These are phyloP conservation scores for Sarcophaga carnaria DNA, from an alignment of 2,888 invertebrate species.

Conservation along the genomic window DNA sequence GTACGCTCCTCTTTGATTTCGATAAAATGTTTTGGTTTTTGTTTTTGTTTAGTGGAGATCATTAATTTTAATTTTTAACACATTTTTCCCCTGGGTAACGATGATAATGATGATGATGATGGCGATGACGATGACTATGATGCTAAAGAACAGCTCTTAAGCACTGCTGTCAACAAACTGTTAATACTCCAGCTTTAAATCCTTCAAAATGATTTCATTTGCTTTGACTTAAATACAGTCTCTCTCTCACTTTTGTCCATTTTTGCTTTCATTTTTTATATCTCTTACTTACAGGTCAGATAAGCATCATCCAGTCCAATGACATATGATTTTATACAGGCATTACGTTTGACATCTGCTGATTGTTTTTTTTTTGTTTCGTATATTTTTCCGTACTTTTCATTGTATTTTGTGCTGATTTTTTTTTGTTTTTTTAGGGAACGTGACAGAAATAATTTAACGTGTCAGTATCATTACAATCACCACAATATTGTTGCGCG, in stretches of 20 bases:
- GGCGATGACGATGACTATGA: too few relatives aligned
- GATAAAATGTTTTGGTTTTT: constrained; percentile 18
- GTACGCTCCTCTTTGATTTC: neutral
- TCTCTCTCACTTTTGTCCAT: constrained; percentile 1
- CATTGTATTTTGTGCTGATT: constrained; percentile 50
- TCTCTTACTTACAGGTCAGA: constrained; percentile 24
- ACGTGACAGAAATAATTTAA: constrained; percentile 64
- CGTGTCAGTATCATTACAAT: neutral
- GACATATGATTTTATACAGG: constrained; percentile 64
- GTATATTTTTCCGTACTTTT: constrained; percentile 14
- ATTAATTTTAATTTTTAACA: constrained; percentile 67
- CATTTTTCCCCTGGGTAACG: constrained; percentile 76
- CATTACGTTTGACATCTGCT: constrained; percentile 63
- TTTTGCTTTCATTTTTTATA: neutral
- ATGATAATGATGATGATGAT: constrained; percentile 69
- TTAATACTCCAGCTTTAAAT: constrained; percentile 38
- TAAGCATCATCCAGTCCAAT: constrained; percentile 47
- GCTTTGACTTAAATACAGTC: constrained; percentile 27
- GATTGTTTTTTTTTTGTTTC: neutral
- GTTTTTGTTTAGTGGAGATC: constrained; percentile 43
- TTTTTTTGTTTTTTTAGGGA: constrained; percentile 41
- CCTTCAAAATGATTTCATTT: neutral
- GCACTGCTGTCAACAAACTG: constrained; percentile 74
- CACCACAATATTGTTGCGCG: constrained; percentile 13
- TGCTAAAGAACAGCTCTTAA: constrained; percentile 77